A percentile compares a stretch with the other conserved stretches of the same genome.
Conservation (phyloP, 2,797 vertebrate genomes). For the Borostomias antarcticus region DNA sequence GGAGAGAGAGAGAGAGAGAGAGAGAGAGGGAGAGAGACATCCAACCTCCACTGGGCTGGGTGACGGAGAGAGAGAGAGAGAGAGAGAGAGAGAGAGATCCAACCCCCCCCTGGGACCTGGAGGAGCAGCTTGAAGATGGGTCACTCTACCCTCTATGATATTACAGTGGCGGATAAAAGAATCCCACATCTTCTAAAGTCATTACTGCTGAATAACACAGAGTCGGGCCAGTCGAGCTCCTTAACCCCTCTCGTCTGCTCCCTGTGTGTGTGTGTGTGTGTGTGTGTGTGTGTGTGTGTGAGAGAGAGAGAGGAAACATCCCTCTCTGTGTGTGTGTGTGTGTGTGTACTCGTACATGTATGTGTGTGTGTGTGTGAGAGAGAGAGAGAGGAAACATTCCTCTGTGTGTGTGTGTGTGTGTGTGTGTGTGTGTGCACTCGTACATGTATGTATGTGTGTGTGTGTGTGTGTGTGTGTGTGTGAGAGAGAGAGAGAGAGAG, state of each 20-base stretch:
- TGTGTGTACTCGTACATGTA: conserved; percentile 21
- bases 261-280: conserved; percentile 43
- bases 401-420: no score
- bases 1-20: conserved; percentile 19
- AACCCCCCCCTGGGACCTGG: conserved; percentile 36
- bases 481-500: not conserved
- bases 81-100: conserved; percentile 12
- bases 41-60: conserved; percentile 17
- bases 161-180: conserved; percentile 65
- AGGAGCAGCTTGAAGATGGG: conserved; percentile 46
- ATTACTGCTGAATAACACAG: conserved; percentile 64
- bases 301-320: no score
- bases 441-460: no score
- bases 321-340: not conserved
- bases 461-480: no score
- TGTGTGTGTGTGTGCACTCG: no score
- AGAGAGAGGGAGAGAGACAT: conserved; percentile 14
- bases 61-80: not conserved
- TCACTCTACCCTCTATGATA: conserved; percentile 61
- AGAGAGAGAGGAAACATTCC: no score
- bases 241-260: conserved; percentile 61
- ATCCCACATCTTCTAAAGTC: conserved; percentile 67
- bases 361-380: not conserved
- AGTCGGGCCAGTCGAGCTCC: conserved; percentile 59
- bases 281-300: conserved; percentile 21